A percentile compares a stretch with the other conserved stretches of the same genome.
phyloP scores from a whole-genome alignment of 1,140 invertebrate species.

The Brevipalpus yothersi region DNA sequence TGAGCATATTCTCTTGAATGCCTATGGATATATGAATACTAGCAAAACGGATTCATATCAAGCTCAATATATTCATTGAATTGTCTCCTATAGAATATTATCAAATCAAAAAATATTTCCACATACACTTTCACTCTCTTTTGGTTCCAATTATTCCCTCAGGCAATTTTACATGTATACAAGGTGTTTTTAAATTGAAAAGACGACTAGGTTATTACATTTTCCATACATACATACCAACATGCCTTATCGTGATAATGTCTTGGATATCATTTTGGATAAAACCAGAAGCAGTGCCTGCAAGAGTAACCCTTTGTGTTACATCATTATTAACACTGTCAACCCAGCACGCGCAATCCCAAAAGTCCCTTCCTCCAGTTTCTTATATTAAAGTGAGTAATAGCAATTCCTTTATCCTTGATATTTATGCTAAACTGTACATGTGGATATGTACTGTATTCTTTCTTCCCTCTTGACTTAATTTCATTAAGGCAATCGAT shows the following conservation, averaged over 20 bases:
- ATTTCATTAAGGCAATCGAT: conserved; percentile 24
- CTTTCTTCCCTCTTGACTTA: too few species aligned
- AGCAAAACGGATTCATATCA: too few species aligned
- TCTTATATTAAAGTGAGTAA: conserved; percentile 34
- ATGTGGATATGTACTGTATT: too few species aligned
- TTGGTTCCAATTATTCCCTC: conserved; percentile 6
- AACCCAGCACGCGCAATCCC: conserved; percentile 28
- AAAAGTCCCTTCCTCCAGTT: conserved; percentile 58
- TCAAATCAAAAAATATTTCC: too few species aligned
- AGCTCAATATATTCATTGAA: too few species aligned
- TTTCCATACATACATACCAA: conserved; percentile 20
- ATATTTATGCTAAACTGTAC: too few species aligned
- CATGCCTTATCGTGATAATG: conserved; percentile 21
- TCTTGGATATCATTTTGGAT: conserved; percentile 21
- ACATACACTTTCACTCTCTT: too few species aligned
- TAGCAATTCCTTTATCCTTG: too few species aligned
- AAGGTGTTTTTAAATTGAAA: conserved; percentile 60
- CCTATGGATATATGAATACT: not conserved
- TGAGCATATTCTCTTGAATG: not conserved
- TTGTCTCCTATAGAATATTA: too few species aligned
- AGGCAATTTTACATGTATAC: conserved; percentile 67
- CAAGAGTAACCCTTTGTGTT: conserved; percentile 19
- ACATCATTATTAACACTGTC: conserved; percentile 47
- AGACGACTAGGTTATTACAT: conserved; percentile 34
- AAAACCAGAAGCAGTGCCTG: conserved; percentile 18